phyloP scores from a whole-genome alignment of 1,140 invertebrate species.

The Hylaeus volcanicus region DNA sequence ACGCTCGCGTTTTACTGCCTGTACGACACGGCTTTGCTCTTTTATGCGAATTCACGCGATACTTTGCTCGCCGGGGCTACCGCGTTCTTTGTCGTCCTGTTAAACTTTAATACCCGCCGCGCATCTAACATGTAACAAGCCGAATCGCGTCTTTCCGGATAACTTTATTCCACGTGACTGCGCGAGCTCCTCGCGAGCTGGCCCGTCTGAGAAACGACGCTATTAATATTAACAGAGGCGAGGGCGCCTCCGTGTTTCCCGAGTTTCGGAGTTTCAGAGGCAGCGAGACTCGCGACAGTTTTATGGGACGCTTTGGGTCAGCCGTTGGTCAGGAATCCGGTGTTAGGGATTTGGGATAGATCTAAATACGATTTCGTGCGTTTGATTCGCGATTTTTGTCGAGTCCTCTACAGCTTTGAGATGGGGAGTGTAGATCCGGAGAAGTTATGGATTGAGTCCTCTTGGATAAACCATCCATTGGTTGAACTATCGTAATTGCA shows the following conservation, averaged over 20 bases:
- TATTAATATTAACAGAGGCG: slow-evolving; percentile 23
- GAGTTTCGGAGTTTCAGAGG: neutral
- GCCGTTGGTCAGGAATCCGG: too few species aligned
- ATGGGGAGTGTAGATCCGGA: too few species aligned
- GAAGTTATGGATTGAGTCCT: too few species aligned
- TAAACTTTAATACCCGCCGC: slow-evolving; percentile 57
- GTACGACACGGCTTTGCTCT: neutral
- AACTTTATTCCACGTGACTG: neutral
- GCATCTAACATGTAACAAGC: slow-evolving; percentile 46
- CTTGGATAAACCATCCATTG: too few species aligned
- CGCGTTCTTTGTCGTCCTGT: slow-evolving; percentile 33
- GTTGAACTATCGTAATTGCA: too few species aligned
- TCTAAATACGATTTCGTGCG: too few species aligned
- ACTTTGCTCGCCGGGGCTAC: neutral
- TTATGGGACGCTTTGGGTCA: neutral
- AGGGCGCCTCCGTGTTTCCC: neutral
- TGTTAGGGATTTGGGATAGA: too few species aligned
- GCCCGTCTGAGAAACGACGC: neutral
- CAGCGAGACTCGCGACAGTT: neutral
- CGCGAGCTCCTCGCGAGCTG: neutral
- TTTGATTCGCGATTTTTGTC: too few species aligned
- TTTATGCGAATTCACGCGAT: slow-evolving; percentile 2
- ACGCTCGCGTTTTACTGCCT: slow-evolving; percentile 21
- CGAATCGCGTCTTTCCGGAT: neutral
- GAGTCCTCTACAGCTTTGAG: too few species aligned